Conservation (phyloP, 1,140 invertebrate genomes). For the Pogonomyrmex californicus region DNA sequence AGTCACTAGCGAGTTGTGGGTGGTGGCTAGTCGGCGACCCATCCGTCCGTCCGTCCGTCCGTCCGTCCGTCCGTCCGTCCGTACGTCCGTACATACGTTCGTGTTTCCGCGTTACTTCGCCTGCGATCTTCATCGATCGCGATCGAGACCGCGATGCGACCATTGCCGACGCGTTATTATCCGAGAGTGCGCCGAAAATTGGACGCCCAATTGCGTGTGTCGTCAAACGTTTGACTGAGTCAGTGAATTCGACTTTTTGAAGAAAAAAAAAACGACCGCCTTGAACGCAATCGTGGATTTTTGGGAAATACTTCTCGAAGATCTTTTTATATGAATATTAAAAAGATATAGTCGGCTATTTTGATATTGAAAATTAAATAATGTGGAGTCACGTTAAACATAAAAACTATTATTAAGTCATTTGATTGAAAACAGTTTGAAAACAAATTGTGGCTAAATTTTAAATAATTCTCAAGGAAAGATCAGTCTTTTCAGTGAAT, state of each 20-base stretch:
- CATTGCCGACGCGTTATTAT: constrained; percentile 22
- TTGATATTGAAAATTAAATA: neutral
- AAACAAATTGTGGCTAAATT: no score
- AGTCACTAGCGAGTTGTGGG: constrained; percentile 86
- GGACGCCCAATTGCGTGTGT: constrained; percentile 11
- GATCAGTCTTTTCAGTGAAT: neutral
- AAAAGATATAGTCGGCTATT: neutral
- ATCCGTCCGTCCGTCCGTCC: constrained; percentile 68
- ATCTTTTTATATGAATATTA: neutral
- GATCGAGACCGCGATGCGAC: constrained; percentile 44
- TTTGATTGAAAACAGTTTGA: neutral
- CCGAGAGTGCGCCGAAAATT: constrained; percentile 5
- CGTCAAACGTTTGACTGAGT: neutral
- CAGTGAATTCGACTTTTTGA: neutral
- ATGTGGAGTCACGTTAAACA: neutral
- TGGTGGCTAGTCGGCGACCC: constrained; percentile 84
- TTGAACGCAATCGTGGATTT: neutral
- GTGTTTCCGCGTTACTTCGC: constrained; percentile 48
- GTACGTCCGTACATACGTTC: constrained; percentile 8
- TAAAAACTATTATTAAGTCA: neutral
- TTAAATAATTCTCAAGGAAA: neutral
- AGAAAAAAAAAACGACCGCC: neutral
- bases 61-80: constrained; percentile 8
- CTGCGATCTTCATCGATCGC: constrained; percentile 48
- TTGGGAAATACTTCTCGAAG: neutral